Evolutionary conservation across 2,113 vertebrate species (phyloP), one percentile per base, ranked within the genome.

Genomic region (Buteo buteo): DNA sequence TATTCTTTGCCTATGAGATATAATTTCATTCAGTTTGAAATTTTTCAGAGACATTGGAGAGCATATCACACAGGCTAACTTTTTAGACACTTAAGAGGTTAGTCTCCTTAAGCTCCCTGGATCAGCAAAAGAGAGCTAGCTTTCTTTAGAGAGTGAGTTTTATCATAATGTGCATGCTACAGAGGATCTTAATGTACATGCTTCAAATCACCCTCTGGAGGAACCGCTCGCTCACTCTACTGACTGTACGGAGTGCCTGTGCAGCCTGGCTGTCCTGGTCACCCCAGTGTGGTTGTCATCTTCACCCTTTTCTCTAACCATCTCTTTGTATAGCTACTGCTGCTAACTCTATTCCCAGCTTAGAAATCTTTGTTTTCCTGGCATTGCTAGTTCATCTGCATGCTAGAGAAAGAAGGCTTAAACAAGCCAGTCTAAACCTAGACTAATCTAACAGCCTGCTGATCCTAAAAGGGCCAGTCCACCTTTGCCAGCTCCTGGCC

Each of bases 201-300:
- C 26, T 80, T 74, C 40, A 73, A 69, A 82, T 73, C 13, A 40
- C 15, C 4, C 54, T 72, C 58, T 76, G 58, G 73, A 89, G 57
- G n/a, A 28, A 71, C 22, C 0, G 0, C 31, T 61, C 9, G 1
- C 9, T 55, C 17, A n/a, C 54, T 47, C 20, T 47, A 1, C 42
- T 45, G 16, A 36, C 25, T 71, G 16, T 45, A 55, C 1, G 4
- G 17, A 64, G 5, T 0, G 2, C 8, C 7, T 58, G 9, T 16
- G 31, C 26, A 83, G 34, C 24, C 54, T 77, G 54, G 50, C 10
- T 90, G 61, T 28, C 38, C 36, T 34, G 32, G 8, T 54, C 21
- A 62, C 18, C 24, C 25, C 8, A 54, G 8, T 13, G 10, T 16
- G 32, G 32, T 29, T 72, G 31, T 14, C 36, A 72, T 28, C 42